These are phyloP conservation scores for Bimastos eiseni DNA, from an alignment of 2,888 invertebrate species.

Conservation along the genomic window DNA sequence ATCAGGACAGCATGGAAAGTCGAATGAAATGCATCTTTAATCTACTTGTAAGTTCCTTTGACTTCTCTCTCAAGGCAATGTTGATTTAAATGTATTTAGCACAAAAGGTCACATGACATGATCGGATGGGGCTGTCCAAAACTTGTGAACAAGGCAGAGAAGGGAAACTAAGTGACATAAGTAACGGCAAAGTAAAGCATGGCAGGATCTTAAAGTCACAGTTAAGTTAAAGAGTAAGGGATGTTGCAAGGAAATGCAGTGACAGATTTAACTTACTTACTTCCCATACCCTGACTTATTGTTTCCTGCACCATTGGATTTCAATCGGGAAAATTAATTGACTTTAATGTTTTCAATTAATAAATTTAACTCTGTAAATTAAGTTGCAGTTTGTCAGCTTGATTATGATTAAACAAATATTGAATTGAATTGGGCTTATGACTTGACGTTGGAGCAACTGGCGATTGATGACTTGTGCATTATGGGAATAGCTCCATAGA, in stretches of 20 bases:
- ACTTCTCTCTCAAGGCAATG: background rate
- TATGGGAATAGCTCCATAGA: no score
- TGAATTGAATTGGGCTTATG: no score
- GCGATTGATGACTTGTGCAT: background rate
- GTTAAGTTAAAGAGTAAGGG: background rate
- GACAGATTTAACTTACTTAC: background rate
- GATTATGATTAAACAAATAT: no score
- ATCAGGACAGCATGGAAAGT: slow-evolving; percentile 92
- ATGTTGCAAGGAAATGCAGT: background rate
- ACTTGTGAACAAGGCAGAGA: background rate
- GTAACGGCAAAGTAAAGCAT: background rate
- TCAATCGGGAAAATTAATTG: no score
- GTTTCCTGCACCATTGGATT: background rate
- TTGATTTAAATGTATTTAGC: background rate
- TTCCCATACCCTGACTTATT: background rate
- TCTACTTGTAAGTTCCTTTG: slow-evolving; percentile 72
- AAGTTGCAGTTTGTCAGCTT: no score
- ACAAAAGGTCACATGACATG: background rate
- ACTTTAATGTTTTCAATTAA: no score
- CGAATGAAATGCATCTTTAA: slow-evolving; percentile 95
- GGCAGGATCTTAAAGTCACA: background rate
- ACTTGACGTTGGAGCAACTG: background rate
- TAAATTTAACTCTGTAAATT: no score
- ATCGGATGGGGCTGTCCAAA: no score
- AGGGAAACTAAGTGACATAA: background rate